Conservation (phyloP, 2,797 vertebrate genomes). For the Psittacula derbiana region DNA sequence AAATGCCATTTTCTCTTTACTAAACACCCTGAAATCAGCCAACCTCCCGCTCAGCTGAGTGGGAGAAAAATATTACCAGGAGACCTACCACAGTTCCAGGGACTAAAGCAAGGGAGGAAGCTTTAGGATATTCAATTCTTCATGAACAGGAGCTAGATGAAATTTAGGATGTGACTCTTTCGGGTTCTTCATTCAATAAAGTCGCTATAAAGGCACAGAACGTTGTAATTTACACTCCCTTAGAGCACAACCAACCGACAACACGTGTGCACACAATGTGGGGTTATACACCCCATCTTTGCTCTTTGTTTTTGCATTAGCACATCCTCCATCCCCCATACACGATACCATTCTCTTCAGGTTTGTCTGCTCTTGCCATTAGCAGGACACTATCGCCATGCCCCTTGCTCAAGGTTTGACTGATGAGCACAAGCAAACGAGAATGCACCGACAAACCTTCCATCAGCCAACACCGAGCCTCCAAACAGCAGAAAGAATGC, state of each 20-base stretch:
- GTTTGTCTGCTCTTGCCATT: background rate
- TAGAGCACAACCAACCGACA: background rate
- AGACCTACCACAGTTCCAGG: background rate
- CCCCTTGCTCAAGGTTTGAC: background rate
- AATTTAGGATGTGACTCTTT: background rate
- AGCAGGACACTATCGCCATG: background rate
- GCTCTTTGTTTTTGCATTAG: background rate
- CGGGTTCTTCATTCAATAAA: background rate
- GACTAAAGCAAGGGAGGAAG: background rate
- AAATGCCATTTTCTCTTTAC: background rate
- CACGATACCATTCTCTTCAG: background rate
- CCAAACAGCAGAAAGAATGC: accelerated
- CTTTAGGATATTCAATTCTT: background rate
- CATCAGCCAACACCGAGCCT: background rate
- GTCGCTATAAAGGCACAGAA: background rate
- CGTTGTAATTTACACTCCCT: background rate
- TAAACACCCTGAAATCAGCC: background rate
- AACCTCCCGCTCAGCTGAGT: background rate
- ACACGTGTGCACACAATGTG: accelerated
- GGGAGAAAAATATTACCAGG: background rate
- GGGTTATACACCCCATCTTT: background rate
- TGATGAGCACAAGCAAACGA: background rate
- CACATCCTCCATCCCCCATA: background rate
- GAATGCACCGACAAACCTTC: background rate
- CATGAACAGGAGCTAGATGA: background rate